phyloP scores from a whole-genome alignment of 2,113 vertebrate genomes.

The Halichoerus grypus region DNA sequence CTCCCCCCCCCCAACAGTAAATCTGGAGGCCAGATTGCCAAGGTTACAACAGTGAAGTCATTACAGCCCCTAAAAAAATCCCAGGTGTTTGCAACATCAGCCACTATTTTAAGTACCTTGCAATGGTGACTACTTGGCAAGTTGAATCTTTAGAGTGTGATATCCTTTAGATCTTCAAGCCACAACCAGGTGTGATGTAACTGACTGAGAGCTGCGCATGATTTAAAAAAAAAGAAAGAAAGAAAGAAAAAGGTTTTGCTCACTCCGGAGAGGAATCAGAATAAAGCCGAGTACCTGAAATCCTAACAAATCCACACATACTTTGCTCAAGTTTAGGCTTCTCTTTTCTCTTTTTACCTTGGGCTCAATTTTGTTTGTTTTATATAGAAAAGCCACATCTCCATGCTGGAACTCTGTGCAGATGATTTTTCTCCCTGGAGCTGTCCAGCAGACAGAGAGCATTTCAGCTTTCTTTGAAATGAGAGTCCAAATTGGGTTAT shows the following conservation, averaged over 20 bases:
- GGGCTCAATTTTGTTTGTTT: not conserved
- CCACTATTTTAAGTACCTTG: not conserved
- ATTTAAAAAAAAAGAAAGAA: not conserved
- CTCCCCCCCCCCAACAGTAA: not conserved
- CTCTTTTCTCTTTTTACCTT: not conserved
- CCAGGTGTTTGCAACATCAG: not conserved
- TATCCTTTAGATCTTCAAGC: slow-evolving; percentile 40
- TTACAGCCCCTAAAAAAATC: not conserved
- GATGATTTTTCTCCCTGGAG: not conserved
- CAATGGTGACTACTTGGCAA: not conserved
- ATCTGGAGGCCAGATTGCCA: not conserved
- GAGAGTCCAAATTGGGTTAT: not conserved
- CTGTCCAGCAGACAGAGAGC: not conserved
- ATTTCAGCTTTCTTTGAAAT: slow-evolving; percentile 42
- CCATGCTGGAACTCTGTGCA: not conserved
- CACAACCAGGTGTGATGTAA: not conserved
- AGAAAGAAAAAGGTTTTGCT: not conserved
- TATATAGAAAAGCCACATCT: not conserved
- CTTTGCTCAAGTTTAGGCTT: slow-evolving; percentile 25
- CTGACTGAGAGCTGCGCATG: not conserved
- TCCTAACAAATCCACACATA: not conserved
- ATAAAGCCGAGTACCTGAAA: not conserved
- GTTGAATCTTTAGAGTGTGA: not conserved
- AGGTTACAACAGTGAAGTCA: not conserved
- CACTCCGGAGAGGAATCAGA: slow-evolving; percentile 18